A percentile compares a stretch with the other conserved stretches of the same genome.
phyloP scores from a whole-genome alignment of 1,140 invertebrate genomes.

The Carcinoscorpius rotundicauda region DNA sequence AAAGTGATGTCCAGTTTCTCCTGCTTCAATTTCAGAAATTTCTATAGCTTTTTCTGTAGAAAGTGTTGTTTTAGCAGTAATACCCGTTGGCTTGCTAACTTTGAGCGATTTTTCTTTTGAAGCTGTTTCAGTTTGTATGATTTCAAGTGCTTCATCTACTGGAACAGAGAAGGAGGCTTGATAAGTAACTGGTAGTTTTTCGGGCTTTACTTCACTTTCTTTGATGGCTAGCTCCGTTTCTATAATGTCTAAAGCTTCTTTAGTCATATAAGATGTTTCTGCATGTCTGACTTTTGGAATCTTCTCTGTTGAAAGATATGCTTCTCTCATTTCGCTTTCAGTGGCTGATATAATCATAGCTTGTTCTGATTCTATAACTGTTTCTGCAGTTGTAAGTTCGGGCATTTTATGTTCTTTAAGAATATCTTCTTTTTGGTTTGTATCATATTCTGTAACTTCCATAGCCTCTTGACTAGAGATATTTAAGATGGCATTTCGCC shows the following conservation, averaged over 20 bases:
- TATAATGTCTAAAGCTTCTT: too few relatives aligned
- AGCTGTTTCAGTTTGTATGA: slow-evolving; percentile 17
- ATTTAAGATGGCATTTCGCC: slow-evolving; percentile 15
- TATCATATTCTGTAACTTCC: slow-evolving; percentile 19
- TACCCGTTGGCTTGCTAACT: neutral
- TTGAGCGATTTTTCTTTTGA: neutral
- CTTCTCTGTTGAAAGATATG: too few relatives aligned
- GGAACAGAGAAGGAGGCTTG: slow-evolving; percentile 9
- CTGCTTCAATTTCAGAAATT: slow-evolving; percentile 19
- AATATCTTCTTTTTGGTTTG: slow-evolving; percentile 20
- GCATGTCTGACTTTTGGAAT: too few relatives aligned
- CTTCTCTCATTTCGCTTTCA: neutral
- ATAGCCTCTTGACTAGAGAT: slow-evolving; percentile 18
- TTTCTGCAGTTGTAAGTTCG: slow-evolving; percentile 7
- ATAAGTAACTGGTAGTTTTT: slow-evolving; percentile 5
- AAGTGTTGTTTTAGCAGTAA: neutral
- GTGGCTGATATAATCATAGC: neutral
- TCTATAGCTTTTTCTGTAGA: slow-evolving; percentile 16
- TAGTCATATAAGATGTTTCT: too few relatives aligned
- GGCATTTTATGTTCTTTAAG: slow-evolving; percentile 13
- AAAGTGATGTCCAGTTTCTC: slow-evolving; percentile 19
- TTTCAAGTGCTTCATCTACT: slow-evolving; percentile 16
- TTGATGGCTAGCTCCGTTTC: neutral
- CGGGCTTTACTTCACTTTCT: slow-evolving; percentile 20
- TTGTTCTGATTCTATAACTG: neutral